Evolutionary conservation across 2,888 invertebrate genomes (phyloP).

Genomic region (Polia nebulosa): DNA sequence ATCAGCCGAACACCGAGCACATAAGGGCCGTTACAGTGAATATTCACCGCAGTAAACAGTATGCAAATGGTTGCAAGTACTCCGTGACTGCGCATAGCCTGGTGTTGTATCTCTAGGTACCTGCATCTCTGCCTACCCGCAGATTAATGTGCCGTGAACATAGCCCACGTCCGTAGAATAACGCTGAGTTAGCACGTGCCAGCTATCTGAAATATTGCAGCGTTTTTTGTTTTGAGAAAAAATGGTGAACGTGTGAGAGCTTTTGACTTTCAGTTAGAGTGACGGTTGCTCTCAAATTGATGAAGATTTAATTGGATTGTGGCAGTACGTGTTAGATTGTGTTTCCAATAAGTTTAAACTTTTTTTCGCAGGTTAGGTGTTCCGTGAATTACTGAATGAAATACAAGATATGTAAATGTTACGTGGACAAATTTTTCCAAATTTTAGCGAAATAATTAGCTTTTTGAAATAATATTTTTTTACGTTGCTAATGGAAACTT

Average conservation of each 20-base stretch:
- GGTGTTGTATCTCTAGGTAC: slow-evolving; percentile 27
- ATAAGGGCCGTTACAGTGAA: slow-evolving; percentile 46
- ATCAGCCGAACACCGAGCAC: slow-evolving; percentile 14
- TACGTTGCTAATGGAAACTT: neutral
- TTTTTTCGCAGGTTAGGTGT: neutral
- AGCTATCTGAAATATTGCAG: slow-evolving; percentile 48
- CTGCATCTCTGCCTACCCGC: slow-evolving; percentile 46
- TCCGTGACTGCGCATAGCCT: slow-evolving; percentile 61
- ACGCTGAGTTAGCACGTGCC: slow-evolving; percentile 47
- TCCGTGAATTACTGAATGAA: neutral
- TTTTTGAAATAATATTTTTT: neutral
- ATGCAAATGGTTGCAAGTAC: slow-evolving; percentile 58
- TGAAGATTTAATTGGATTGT: neutral
- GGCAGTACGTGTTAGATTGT: neutral
- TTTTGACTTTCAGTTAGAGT: slow-evolving; percentile 18
- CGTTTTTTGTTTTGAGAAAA: slow-evolving; percentile 16
- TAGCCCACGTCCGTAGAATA: slow-evolving; percentile 49
- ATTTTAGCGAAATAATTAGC: neutral
- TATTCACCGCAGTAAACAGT: slow-evolving; percentile 48
- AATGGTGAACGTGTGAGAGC: neutral
- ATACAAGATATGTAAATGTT: no score
- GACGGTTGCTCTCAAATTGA: neutral
- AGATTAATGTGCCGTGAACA: slow-evolving; percentile 55
- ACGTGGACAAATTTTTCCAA: neutral
- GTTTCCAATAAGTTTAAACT: neutral